Conservation (phyloP, 2,888 invertebrate species). For the Mythimna pallens region DNA sequence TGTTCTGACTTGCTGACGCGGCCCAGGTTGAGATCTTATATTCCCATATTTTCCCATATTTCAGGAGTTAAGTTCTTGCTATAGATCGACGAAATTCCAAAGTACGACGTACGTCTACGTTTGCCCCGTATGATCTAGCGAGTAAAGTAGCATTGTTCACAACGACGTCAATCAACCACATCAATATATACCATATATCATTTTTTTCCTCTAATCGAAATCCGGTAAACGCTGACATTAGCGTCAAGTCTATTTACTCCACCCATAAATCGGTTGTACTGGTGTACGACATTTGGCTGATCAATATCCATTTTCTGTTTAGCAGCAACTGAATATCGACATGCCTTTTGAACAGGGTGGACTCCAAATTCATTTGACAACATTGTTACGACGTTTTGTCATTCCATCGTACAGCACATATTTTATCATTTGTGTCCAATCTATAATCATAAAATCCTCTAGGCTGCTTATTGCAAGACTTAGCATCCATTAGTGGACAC, state of each 20-base stretch:
- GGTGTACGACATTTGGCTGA: slow-evolving; percentile 8
- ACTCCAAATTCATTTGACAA: slow-evolving; percentile 16
- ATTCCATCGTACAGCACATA: slow-evolving; percentile 3
- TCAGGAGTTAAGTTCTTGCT: not conserved
- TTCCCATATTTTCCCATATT: not conserved
- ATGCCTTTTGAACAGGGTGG: not conserved
- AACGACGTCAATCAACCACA: slow-evolving; percentile 5
- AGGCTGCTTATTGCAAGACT: slow-evolving; percentile 1
- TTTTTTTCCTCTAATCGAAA: slow-evolving; percentile 2
- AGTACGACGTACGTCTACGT: not conserved
- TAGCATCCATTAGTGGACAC: not conserved
- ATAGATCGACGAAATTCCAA: not conserved
- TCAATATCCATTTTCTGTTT: slow-evolving; percentile 14
- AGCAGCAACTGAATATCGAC: slow-evolving; percentile 8
- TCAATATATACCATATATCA: slow-evolving; percentile 3
- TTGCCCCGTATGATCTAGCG: not conserved
- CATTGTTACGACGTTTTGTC: slow-evolving; percentile 6
- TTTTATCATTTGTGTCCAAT: slow-evolving; percentile 8
- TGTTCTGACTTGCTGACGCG: not conserved
- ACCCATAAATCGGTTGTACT: slow-evolving; percentile 14
- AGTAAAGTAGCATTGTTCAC: slow-evolving; percentile 1
- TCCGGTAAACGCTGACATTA: not conserved
- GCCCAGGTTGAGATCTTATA: slow-evolving; percentile 3
- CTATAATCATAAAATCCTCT: slow-evolving; percentile 6
- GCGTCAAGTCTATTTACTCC: slow-evolving; percentile 4